Evolutionary conservation across 2,113 vertebrate species (phyloP).

Genomic region (Speoplatyrhinus poulsoni): DNA sequence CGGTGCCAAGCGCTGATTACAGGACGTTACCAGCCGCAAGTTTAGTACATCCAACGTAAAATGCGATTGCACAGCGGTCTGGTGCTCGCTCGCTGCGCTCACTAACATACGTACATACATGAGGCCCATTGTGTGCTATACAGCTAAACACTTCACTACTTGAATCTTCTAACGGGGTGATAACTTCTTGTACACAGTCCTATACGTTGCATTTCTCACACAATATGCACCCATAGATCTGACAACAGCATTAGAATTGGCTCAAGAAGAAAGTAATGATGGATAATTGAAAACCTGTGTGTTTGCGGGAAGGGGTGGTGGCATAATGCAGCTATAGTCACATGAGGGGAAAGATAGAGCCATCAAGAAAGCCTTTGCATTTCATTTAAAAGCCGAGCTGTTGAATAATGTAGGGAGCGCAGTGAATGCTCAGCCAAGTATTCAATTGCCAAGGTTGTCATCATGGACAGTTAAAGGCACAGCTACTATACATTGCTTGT

Average conservation of each 20-base stretch:
- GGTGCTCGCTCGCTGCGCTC: too few species aligned
- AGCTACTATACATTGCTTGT: slow-evolving; percentile 19
- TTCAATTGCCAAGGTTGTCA: slow-evolving; percentile 50
- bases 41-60: too few species aligned
- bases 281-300: slow-evolving; percentile 51
- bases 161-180: background rate
- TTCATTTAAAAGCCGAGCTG: slow-evolving; percentile 63
- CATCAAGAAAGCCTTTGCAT: slow-evolving; percentile 47
- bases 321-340: slow-evolving; percentile 33
- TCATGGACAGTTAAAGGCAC: slow-evolving; percentile 46
- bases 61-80: too few species aligned
- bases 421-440: slow-evolving; percentile 61
- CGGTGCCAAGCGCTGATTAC: too few species aligned
- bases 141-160: background rate
- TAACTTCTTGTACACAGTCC: slow-evolving; percentile 19
- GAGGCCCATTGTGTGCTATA: background rate
- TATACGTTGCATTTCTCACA: slow-evolving; percentile 15
- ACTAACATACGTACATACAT: too few species aligned
- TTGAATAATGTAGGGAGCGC: slow-evolving; percentile 69
- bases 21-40: too few species aligned
- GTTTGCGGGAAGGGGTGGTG: slow-evolving; percentile 12
- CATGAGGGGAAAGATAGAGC: slow-evolving; percentile 20
- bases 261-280: slow-evolving; percentile 42
- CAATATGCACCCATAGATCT: slow-evolving; percentile 18
- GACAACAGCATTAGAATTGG: slow-evolving; percentile 32